These are phyloP conservation scores for Cryptophagus acutangulus DNA, from an alignment of 2,888 invertebrate genomes.

Conservation along the genomic window DNA sequence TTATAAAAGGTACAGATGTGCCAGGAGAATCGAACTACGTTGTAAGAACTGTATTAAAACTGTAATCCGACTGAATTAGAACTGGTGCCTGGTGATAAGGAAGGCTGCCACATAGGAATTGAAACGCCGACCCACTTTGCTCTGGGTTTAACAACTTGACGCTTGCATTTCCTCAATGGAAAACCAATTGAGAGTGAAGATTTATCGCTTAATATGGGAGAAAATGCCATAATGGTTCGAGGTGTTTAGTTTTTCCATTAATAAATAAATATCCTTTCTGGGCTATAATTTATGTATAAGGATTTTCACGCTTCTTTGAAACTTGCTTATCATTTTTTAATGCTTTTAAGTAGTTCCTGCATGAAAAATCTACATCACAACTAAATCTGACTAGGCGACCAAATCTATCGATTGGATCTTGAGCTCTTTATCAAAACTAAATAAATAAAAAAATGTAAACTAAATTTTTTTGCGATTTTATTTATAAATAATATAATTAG, in stretches of 20 bases:
- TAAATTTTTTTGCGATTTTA: too few relatives aligned
- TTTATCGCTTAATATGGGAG: conserved; percentile 14
- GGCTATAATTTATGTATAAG: conserved; percentile 12
- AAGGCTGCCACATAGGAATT: conserved; percentile 10
- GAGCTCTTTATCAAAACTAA: too few relatives aligned
- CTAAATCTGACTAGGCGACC: too few relatives aligned
- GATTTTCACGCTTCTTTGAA: too few relatives aligned
- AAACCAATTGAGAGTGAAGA: conserved; percentile 12
- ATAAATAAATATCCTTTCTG: conserved; percentile 12
- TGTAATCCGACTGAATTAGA: conserved; percentile 27
- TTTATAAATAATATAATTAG: too few relatives aligned
- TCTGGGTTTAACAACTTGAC: conserved; percentile 10
- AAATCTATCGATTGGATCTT: too few relatives aligned
- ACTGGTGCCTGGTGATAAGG: conserved; percentile 24
- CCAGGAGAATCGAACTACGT: conserved; percentile 22
- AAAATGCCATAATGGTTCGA: too few relatives aligned
- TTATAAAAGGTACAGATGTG: conserved; percentile 29
- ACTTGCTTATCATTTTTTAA: background rate
- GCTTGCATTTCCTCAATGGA: conserved; percentile 12
- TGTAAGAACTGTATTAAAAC: conserved; percentile 29
- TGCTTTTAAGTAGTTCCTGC: background rate
- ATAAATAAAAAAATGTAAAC: too few relatives aligned
- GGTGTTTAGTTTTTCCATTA: too few relatives aligned
- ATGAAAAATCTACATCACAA: background rate
- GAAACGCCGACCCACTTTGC: conserved; percentile 6